Percentiles rank a stretch among this genome's conserved stretches.
Evolutionary conservation across 2,797 vertebrate genomes (phyloP).

Genomic region (Pseudomugil gertrudae): DNA sequence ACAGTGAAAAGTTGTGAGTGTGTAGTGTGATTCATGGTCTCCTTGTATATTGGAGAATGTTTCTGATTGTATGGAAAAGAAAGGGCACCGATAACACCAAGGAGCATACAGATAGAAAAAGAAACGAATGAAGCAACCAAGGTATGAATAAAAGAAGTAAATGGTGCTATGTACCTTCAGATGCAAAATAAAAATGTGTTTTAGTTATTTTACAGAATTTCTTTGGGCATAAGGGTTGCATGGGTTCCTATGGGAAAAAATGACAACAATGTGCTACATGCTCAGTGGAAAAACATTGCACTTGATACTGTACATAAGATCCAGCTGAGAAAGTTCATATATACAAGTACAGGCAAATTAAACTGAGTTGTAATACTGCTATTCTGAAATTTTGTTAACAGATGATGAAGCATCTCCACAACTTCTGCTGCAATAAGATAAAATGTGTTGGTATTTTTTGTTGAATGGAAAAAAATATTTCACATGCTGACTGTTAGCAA

Average conservation of each 20-base stretch:
- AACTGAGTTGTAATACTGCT: too few relatives aligned
- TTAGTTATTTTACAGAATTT: conserved; percentile 6
- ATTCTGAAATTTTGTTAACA: too few relatives aligned
- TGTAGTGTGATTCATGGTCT: conserved; percentile 36
- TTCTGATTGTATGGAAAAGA: conserved; percentile 25
- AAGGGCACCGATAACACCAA: conserved; percentile 10
- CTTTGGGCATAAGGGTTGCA: neutral
- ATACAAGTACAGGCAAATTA: too few relatives aligned
- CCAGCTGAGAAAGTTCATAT: too few relatives aligned
- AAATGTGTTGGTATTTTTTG: neutral
- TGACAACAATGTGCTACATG: neutral
- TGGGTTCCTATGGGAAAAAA: conserved; percentile 16
- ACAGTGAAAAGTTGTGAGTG: conserved; percentile 41
- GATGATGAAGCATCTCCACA: too few relatives aligned
- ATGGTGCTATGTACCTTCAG: neutral
- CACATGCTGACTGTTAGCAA: neutral
- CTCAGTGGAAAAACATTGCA: neutral
- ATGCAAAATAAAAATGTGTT: conserved; percentile 7
- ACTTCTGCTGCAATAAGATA: neutral
- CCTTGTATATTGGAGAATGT: conserved; percentile 19
- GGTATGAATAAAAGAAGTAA: conserved; percentile 3
- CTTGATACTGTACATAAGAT: too few relatives aligned
- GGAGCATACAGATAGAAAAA: conserved; percentile 10
- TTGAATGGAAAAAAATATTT: neutral
- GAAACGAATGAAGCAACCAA: conserved; percentile 17